Evolutionary conservation across 2,113 vertebrate genomes (phyloP).

Genomic region (Phaethon lepturus): DNA sequence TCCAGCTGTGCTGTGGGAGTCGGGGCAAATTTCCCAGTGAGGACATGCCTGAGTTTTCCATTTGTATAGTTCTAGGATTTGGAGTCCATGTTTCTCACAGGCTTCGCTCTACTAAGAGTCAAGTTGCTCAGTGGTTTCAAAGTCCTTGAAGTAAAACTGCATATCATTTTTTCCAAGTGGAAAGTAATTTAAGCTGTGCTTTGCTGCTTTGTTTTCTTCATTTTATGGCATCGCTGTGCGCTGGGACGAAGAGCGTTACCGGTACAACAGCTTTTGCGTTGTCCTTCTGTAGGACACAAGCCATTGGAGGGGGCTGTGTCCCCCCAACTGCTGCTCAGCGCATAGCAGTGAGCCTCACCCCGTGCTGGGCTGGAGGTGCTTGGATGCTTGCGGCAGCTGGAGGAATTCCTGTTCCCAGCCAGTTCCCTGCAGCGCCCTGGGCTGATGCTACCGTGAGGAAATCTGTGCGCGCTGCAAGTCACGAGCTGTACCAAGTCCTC

Average conservation of each 20-base stretch:
- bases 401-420: neutral
- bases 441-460: neutral
- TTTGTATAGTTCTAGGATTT: neutral
- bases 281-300: neutral
- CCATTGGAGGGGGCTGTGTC: neutral
- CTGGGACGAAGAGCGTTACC: neutral
- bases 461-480: neutral
- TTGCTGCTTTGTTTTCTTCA: neutral
- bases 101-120: neutral
- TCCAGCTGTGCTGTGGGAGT: neutral
- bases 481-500: conserved; percentile 27
- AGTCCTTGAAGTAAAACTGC: neutral
- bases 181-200: neutral
- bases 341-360: neutral
- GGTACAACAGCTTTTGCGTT: neutral
- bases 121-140: neutral
- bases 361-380: neutral
- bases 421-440: neutral
- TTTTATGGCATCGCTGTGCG: neutral
- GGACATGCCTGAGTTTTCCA: neutral
- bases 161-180: neutral
- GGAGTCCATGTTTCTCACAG: neutral
- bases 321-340: neutral
- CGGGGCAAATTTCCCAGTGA: neutral
- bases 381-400: neutral